phyloP scores from a whole-genome alignment of 2,888 invertebrate species.

The Leptinotarsa rubiginosa region DNA sequence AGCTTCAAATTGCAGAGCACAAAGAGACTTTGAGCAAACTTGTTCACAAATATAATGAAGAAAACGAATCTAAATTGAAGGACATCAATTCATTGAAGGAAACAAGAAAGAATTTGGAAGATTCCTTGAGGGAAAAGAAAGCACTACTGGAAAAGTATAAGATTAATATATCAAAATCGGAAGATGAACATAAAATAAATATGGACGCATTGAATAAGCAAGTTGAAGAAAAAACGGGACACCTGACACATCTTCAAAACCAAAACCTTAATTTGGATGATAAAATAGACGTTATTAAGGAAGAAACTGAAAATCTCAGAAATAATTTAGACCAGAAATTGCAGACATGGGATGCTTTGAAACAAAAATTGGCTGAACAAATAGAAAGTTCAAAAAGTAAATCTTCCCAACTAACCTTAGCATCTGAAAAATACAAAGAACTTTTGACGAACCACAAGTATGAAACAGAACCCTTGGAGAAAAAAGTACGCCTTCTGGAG shows the following conservation, averaged over 20 bases:
- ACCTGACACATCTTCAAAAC: neutral
- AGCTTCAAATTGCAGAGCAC: slow-evolving; percentile 3
- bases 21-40: neutral
- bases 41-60: neutral
- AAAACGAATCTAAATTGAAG: neutral
- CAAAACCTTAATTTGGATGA: neutral
- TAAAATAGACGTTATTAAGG: neutral
- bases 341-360: neutral
- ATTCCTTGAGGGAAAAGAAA: neutral
- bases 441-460: neutral
- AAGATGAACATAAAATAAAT: neutral
- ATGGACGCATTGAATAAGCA: neutral
- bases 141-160: neutral
- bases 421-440: neutral
- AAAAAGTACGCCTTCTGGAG: neutral
- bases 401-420: neutral
- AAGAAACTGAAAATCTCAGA: slow-evolving; percentile 12
- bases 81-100: neutral
- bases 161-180: neutral
- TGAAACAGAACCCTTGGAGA: neutral
- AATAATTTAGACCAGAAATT: neutral
- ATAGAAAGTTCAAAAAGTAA: neutral
- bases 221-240: neutral
- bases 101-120: neutral
- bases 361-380: neutral